phyloP scores from a whole-genome alignment of 2,797 vertebrate genomes.

The Cryptoblepharus egeriae region DNA sequence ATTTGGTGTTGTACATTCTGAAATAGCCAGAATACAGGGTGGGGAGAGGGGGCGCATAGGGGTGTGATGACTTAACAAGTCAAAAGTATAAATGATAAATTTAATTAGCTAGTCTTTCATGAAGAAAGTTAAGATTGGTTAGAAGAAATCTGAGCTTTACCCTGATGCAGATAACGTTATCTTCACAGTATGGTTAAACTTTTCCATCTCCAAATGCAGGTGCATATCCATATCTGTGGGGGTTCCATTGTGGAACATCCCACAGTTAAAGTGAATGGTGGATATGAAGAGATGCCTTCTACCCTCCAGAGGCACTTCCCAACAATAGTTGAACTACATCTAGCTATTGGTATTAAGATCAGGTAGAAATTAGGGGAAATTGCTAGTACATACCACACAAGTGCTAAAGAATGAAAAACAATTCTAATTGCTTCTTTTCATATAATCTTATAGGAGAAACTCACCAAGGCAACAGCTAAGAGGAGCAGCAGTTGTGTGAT shows the following conservation, averaged over 20 bases:
- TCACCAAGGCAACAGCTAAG: conserved; percentile 78
- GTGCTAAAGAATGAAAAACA: background rate
- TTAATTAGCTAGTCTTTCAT: background rate
- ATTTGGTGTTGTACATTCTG: background rate
- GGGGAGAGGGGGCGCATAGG: accelerated
- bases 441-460: conserved; percentile 26
- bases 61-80: too few species aligned
- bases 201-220: too few species aligned
- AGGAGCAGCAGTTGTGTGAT: conserved; percentile 76
- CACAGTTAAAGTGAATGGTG: too few species aligned
- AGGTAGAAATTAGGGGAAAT: background rate
- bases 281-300: too few species aligned
- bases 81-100: background rate
- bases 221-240: too few species aligned
- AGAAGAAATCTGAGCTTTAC: too few species aligned
- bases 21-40: background rate
- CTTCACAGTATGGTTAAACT: too few species aligned
- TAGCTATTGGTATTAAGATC: too few species aligned
- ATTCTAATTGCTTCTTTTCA: background rate
- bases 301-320: too few species aligned
- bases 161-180: too few species aligned
- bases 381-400: background rate
- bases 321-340: background rate
- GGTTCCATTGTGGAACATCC: too few species aligned
- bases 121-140: too few species aligned